Base-by-base conservation (phyloP, 1,140 invertebrate species). In the Scaptomyza pallida region DNA sequence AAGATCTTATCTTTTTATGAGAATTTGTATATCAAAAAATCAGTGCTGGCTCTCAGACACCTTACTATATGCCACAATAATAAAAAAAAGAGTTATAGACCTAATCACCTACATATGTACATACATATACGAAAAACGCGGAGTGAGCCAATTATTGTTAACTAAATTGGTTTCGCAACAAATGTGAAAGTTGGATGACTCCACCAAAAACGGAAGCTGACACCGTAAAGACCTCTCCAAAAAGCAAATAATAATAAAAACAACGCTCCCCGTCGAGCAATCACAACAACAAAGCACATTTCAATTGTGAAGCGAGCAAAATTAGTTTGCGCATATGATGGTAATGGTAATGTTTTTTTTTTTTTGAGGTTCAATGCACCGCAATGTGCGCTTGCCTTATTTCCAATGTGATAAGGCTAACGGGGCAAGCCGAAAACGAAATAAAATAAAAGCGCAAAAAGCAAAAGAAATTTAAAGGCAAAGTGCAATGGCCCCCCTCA, bases 171-270 rank as follows among this genome's bases (percentile, higher is more conserved):
- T 45, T 65, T 15, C 37, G 43, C 33, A 57, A 26, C 33, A 35
- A 67, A 72, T 54, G 69, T 67, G 69, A 72, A 72, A 72, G 63
- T 60, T 72, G 47, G 47, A 52, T 21, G 44, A 21, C n/a, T 33
- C 21, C n/a, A n/a, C 54, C 33, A 40, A 57, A 30, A 71, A 16
- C 69, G 63, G 69, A 72, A 72, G 48, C 69, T 60, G 68, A 45
- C 45, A 19, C 12, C 23, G 15, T n/a, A n/a, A 8, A 21, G 30
- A 37, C 2, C 15, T 12, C 37, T 12, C 55, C 12, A 2, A 19
- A 40, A 23, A 8, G 9, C 2, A 30, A 30, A 30, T 1, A 30
- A n/a, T n/a, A n/a, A n/a, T n/a, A n/a, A n/a, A n/a, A 30, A 30
- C 6, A 19, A 33, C 13, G 30, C 5, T 30, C 9, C 5, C 43